A percentile compares a stretch with the other conserved stretches of the same genome.
Conservation (phyloP, 2,113 vertebrate species). For the Picathartes gymnocephalus region DNA sequence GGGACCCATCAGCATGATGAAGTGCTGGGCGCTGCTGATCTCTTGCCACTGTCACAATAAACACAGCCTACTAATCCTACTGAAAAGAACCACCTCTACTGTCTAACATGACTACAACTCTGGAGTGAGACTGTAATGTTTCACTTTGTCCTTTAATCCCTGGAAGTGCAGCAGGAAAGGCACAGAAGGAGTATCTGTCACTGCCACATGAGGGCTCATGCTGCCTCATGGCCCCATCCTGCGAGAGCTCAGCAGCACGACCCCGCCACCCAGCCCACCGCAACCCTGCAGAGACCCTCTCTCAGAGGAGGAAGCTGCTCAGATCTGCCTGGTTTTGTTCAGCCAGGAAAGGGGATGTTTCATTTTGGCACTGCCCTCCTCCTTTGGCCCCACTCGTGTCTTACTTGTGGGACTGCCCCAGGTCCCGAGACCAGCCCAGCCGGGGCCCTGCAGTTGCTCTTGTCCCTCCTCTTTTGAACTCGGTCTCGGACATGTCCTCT, state of each 20-base stretch:
- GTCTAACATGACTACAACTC: not conserved
- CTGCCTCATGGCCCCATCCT: not conserved
- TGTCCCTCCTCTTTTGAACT: constrained; percentile 93
- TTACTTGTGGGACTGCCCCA: constrained; percentile 86
- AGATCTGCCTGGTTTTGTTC: not conserved
- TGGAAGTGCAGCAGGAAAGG: not conserved
- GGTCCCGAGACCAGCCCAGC: constrained; percentile 94
- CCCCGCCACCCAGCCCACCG: not conserved
- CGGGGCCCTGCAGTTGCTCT: constrained; percentile 92
- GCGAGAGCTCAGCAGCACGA: fast-evolving
- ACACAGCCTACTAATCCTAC: fast-evolving
- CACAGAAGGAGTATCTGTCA: not conserved
- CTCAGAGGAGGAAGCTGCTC: not conserved
- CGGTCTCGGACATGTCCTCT: constrained; percentile 85
- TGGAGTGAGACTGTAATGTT: not conserved
- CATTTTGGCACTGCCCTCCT: not conserved
- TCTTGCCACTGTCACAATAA: not conserved
- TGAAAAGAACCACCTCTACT: not conserved
- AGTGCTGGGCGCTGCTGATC: fast-evolving
- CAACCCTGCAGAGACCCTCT: not conserved
- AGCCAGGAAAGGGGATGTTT: not conserved
- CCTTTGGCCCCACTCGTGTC: not conserved
- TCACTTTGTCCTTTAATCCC: not conserved
- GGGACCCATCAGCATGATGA: not conserved
- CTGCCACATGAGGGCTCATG: not conserved